Conservation (phyloP, 2,797 vertebrate species). For the Cercopithecus diana region DNA sequence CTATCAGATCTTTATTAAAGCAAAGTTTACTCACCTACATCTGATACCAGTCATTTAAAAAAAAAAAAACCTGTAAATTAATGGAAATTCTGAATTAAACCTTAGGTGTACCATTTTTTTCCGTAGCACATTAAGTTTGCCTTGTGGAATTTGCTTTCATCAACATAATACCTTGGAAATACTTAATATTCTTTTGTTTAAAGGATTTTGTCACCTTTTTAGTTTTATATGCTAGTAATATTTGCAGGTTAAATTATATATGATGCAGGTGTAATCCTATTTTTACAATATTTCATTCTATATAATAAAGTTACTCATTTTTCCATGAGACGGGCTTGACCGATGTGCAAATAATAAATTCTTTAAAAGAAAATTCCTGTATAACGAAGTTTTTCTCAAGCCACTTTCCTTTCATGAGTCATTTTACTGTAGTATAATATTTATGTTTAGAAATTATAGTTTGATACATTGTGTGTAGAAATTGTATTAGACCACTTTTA, state of each 20-base stretch:
- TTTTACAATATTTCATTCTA: neutral
- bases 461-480: neutral
- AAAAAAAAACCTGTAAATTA: neutral
- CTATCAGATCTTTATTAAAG: neutral
- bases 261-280: neutral
- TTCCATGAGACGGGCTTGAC: neutral
- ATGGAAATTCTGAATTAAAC: constrained; percentile 46
- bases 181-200: constrained; percentile 25
- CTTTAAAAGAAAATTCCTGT: neutral
- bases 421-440: neutral
- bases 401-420: neutral
- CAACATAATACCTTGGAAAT: constrained; percentile 24
- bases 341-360: constrained; percentile 6
- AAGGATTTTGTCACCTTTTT: constrained; percentile 4
- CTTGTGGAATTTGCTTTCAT: constrained; percentile 32
- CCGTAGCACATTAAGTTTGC: neutral
- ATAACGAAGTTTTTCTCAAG: constrained; percentile 9
- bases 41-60: neutral
- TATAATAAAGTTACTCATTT: neutral
- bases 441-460: neutral
- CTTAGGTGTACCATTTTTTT: neutral
- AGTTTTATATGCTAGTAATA: constrained; percentile 4
- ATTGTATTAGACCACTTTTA: constrained; percentile 19
- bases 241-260: constrained; percentile 21
- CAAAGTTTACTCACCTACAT: neutral